phyloP scores from a whole-genome alignment of 37 sponge, comb jelly and placozoan genomes.

The Axinella damicornis region DNA sequence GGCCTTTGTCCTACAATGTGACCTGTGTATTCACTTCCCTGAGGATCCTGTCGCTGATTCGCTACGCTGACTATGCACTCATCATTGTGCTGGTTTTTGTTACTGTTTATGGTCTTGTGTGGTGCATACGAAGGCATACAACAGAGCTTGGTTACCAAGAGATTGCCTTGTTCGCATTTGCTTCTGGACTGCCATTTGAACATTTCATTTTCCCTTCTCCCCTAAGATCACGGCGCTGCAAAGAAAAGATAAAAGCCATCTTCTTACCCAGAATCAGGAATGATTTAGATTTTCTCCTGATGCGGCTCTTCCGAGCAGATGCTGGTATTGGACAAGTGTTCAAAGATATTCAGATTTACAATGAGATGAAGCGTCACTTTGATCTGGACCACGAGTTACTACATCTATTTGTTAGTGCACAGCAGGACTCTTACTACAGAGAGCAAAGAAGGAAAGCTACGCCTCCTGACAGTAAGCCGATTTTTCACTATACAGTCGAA shows the following conservation, averaged over 20 bases:
- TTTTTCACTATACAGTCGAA: no score
- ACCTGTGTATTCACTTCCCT: slow-evolving; percentile 18
- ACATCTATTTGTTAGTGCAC: slow-evolving; percentile 16
- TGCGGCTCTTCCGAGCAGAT: slow-evolving; percentile 32
- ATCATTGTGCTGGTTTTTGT: background rate
- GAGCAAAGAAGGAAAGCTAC: no score
- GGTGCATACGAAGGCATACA: slow-evolving; percentile 35
- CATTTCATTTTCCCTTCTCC: slow-evolving; percentile 1
- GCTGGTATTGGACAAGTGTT: slow-evolving; percentile 54
- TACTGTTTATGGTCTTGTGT: slow-evolving; percentile 8
- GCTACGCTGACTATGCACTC: slow-evolving; percentile 13
- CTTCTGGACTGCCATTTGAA: slow-evolving; percentile 11
- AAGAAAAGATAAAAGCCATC: no score
- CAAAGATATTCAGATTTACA: slow-evolving; percentile 37
- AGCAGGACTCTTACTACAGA: no score
- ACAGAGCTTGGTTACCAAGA: slow-evolving; percentile 8
- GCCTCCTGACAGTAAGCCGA: no score
- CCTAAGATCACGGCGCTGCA: background rate
- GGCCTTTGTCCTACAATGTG: background rate
- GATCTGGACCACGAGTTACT: slow-evolving; percentile 33
- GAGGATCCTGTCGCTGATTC: background rate
- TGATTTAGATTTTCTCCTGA: slow-evolving; percentile 47
- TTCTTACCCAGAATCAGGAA: slow-evolving; percentile 37
- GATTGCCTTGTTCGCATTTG: background rate
- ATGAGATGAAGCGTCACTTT: background rate